Conservation (phyloP, 2,888 invertebrate species). For the Urechis unicinctus region DNA sequence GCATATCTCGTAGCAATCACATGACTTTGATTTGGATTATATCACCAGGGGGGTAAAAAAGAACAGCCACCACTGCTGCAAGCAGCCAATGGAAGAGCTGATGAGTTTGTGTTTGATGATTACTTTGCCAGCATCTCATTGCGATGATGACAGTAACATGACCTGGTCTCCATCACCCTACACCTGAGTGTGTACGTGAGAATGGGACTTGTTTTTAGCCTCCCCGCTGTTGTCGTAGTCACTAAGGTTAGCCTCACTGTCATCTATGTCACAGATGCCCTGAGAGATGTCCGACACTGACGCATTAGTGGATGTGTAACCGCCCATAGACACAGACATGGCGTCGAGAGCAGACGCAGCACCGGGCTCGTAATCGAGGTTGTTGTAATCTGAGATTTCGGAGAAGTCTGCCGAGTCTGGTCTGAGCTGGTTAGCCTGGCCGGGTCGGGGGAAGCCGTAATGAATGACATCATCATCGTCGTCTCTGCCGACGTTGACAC, state of each 20-base stretch:
- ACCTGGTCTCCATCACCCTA: not conserved
- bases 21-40: no score
- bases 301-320: slow-evolving; percentile 56
- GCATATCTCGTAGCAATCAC: no score
- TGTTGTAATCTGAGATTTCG: not conserved
- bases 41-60: no score
- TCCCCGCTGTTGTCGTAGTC: slow-evolving; percentile 39
- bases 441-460: slow-evolving; percentile 46
- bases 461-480: slow-evolving; percentile 36
- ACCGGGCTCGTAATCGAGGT: slow-evolving; percentile 3
- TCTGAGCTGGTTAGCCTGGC: not conserved
- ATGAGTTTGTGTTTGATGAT: no score
- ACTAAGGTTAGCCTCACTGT: slow-evolving; percentile 48
- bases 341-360: slow-evolving; percentile 57
- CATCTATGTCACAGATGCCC: slow-evolving; percentile 84
- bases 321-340: slow-evolving; percentile 63
- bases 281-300: slow-evolving; percentile 73
- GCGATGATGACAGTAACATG: no score
- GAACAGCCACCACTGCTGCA: no score
- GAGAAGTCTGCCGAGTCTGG: slow-evolving; percentile 3
- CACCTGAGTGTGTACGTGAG: slow-evolving; percentile 9
- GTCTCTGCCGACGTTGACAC: slow-evolving; percentile 16
- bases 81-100: no score
- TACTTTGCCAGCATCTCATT: no score
- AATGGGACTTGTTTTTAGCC: not conserved